Evolutionary conservation across 2,113 vertebrate genomes (phyloP), one percentile per base, ranked within the genome.

Genomic region (Falcunculus frontatus): DNA sequence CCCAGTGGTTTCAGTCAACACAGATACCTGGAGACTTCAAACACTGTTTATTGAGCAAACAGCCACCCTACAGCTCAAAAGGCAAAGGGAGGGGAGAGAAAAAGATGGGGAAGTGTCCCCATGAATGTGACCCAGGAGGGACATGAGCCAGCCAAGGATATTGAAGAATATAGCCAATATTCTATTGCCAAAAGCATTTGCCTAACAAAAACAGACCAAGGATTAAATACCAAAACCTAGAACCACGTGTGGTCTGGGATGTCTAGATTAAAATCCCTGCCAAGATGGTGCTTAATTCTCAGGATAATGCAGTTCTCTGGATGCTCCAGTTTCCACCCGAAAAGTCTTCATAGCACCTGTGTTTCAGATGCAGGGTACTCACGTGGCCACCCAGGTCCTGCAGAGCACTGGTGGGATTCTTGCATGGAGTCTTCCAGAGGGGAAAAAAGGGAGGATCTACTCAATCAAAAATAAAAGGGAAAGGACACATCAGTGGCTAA

Each of bases 1-100:
- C 82, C 95, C 93, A 84, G 92, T 91, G 95, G 47, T 56, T 95
- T 96, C 83, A 49, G 95, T 95, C 97, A 97, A 91, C 95, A 96
- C 30, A 82, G 73, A 64, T 90, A 97, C 89, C 95, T 97, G 92
- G 86, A 96, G 90, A 90, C 95, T 95, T 94, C 90, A 90, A 93
- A 92, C 83, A 50, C 0, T 95, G 90, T 89, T 97, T 95, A 92
- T 72, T 89, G 53, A 93, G 83, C 93, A 96, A 97, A 96, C 73
- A 94, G 46, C 69, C 73, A 89, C 69, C 80, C 72, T 7, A 27
- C 47, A 75, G 73, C 76, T 95, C 93, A 60, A 57, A 90, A 87
- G 77, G 85, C 74, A 92, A 84, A 75, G 73, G 84, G 92, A 81
- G 60, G 47, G 29, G 62, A 62, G 64, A 56, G 55, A 27, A 73